Conservation (phyloP, 2,888 invertebrate genomes). For the Drosophila conformis region DNA sequence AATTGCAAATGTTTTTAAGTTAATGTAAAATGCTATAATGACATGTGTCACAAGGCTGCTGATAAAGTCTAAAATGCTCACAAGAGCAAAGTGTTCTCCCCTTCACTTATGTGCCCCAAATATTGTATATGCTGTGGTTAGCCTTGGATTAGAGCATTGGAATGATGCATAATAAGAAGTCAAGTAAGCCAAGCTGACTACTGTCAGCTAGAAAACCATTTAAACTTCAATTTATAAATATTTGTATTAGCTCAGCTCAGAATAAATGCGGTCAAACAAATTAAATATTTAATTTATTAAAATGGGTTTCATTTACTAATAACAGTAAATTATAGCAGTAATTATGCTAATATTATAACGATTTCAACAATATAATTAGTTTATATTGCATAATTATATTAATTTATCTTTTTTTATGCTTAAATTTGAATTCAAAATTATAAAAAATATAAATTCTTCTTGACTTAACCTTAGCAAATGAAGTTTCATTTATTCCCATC, state of each 20-base stretch:
- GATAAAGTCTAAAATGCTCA: constrained; percentile 36
- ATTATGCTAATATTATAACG: neutral
- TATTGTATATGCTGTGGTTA: neutral
- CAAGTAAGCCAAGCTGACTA: neutral
- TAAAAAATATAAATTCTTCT: neutral
- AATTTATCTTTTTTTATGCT: neutral
- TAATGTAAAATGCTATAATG: constrained; percentile 77
- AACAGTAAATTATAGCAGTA: neutral
- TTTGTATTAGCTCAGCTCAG: neutral
- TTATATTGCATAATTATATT: neutral
- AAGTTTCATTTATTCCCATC: neutral
- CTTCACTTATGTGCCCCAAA: constrained; percentile 34
- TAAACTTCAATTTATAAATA: neutral
- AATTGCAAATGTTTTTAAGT: constrained; percentile 79
- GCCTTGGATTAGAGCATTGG: neutral
- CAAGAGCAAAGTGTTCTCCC: constrained; percentile 8
- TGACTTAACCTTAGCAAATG: neutral
- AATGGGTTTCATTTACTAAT: neutral
- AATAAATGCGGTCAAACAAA: neutral
- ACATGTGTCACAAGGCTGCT: constrained; percentile 68
- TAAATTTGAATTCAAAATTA: neutral
- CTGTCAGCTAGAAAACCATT: neutral
- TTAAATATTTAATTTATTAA: neutral
- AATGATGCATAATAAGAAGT: neutral
- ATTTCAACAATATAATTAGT: too few species aligned